Percentiles rank a stretch among this genome's conserved stretches.
Evolutionary conservation across 1,140 invertebrate species (phyloP).

Genomic region (Dinothrombium tinctorium): DNA sequence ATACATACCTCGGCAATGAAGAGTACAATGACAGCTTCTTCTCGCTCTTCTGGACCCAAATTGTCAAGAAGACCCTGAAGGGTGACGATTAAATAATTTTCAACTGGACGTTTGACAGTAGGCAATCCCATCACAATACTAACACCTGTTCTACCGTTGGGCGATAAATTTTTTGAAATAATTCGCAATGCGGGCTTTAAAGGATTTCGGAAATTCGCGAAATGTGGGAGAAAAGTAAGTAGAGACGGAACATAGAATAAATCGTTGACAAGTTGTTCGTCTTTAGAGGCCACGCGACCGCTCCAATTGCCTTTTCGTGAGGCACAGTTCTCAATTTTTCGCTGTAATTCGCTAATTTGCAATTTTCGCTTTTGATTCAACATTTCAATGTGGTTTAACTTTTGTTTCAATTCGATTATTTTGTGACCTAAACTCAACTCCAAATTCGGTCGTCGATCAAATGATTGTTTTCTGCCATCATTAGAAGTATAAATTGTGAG

Average conservation of each 20-base stretch:
- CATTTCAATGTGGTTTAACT: conserved; percentile 1
- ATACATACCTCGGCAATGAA: conserved; percentile 57
- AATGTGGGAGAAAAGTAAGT: conserved; percentile 64
- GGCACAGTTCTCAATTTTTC: background rate
- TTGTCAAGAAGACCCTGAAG: conserved; percentile 60
- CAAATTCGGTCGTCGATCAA: background rate
- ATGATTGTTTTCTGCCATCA: no score
- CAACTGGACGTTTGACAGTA: conserved; percentile 63
- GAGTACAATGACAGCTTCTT: conserved; percentile 62
- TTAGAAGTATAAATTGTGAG: no score
- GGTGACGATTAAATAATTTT: conserved; percentile 65
- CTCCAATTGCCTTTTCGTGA: background rate
- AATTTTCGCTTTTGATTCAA: background rate
- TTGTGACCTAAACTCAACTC: background rate
- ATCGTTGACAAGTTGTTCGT: background rate
- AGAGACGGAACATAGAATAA: conserved; percentile 34
- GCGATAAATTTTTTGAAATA: background rate
- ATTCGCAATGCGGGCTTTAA: conserved; percentile 40
- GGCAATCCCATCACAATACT: conserved; percentile 65
- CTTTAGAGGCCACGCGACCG: background rate
- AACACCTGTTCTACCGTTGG: conserved; percentile 19
- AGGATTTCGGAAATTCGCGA: conserved; percentile 49
- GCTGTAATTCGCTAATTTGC: background rate
- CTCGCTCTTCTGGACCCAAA: conserved; percentile 45
- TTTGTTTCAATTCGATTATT: conserved; percentile 3